Conservation (phyloP, 2,888 invertebrate genomes). For the Caenorhabditis panamensis region DNA sequence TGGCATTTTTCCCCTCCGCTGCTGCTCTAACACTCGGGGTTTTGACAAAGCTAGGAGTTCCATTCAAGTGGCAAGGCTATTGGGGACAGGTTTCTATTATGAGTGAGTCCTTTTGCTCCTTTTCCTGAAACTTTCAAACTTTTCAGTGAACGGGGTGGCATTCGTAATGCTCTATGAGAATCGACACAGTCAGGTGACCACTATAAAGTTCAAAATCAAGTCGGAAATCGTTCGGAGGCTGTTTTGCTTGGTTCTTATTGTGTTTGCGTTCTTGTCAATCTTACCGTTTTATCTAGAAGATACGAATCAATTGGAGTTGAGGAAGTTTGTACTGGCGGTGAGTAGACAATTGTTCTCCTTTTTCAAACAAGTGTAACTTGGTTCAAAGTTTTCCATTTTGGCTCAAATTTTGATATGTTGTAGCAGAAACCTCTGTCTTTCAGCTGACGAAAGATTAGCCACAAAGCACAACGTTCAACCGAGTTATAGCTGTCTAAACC, state of each 20-base stretch:
- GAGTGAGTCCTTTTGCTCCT: slow-evolving; percentile 42
- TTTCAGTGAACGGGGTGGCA: neutral
- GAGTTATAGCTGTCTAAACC: no score
- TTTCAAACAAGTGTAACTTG: no score
- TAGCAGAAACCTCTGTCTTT: no score
- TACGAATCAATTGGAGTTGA: slow-evolving; percentile 33
- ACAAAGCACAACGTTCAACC: no score
- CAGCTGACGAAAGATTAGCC: no score
- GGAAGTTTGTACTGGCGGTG: slow-evolving; percentile 16
- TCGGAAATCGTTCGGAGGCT: neutral
- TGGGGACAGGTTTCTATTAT: slow-evolving; percentile 46
- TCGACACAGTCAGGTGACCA: slow-evolving; percentile 44
- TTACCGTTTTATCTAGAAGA: slow-evolving; percentile 46
- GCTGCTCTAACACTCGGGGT: slow-evolving; percentile 32
- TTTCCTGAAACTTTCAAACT: no score
- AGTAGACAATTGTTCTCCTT: no score
- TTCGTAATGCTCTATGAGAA: slow-evolving; percentile 49
- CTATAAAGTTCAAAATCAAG: slow-evolving; percentile 41
- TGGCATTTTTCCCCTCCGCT: slow-evolving; percentile 36
- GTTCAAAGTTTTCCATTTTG: no score
- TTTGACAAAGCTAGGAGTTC: slow-evolving; percentile 12
- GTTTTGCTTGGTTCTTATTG: slow-evolving; percentile 2
- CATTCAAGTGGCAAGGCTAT: slow-evolving; percentile 36
- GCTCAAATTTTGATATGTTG: no score
- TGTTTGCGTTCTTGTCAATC: neutral